Evolutionary conservation across 2,888 invertebrate genomes (phyloP), one percentile per base, ranked within the genome.

Genomic region (Corbicula japonica): DNA sequence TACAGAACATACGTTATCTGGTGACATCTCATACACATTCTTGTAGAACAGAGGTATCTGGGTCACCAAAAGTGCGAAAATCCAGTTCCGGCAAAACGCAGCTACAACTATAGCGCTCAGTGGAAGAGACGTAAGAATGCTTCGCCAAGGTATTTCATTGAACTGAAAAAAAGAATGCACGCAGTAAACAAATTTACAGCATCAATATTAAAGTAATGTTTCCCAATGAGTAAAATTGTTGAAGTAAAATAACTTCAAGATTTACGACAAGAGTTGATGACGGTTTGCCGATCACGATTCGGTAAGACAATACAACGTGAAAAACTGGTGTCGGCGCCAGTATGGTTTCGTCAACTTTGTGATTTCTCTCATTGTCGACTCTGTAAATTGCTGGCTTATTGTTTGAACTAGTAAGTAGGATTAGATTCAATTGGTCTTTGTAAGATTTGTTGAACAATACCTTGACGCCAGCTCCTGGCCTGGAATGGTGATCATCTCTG

Each of bases 21-120:
- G 52, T n/a, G 60, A 38, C 78, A 84, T 70, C 3, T 48, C 10
- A 56, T 79, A 90, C 1, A 80, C 83, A 62, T 90, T 89, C 18
- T 84, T 77, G 66, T 84, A 86, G 61, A 87, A 90, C 48, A 84
- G 84, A 2, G 87, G 90, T 52, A 87, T 79, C 58, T 89, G 85
- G 6, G 87, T 87, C 18, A 89, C 76, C 8, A 89, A 69, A 68
- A 89, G 58, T 15, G 87, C 85, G 72, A 89, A 88, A 21, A 90
- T 86, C 83, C 87, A 88, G 75, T 89, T 89, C 48, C 90, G 69
- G 61, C 88, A 88, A 71, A 90, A 89, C 8, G 87, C 84, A 5
- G 86, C 90, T 1, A 87, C 84, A 41, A 88, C 80, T 15, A 90
- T 81, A 2, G 90, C 90, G 2, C 78, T 73, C 38, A 90, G 77